Evolutionary conservation across 2,797 vertebrate genomes (phyloP), one percentile per base, ranked within the genome.

Genomic region (Pangasius krempfi): DNA sequence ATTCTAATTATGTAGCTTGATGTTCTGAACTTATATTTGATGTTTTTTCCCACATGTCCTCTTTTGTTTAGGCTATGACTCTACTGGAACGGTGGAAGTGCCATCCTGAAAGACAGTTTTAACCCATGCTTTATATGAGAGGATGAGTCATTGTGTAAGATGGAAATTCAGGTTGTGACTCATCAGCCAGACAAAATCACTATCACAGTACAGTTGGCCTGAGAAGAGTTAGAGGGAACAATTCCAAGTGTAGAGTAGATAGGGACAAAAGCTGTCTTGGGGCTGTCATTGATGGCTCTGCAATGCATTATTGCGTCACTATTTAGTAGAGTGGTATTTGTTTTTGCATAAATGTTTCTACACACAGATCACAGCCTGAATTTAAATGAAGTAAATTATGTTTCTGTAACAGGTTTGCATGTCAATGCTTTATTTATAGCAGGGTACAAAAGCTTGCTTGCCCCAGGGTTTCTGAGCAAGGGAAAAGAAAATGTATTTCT

Each of bases 131-230:
- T 72, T 83, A 73, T 50, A 44, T 80, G 44, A 79, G 20, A 66
- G 64, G 13, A 73, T 84, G 80, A 73, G 68, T 64, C 87, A 88
- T 84, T 62, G 76, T 76, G 50, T 40, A 73, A 68, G 62, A 73
- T 88, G n/a, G 52, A 83, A 87, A 83, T 88, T 88, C 87, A 75
- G 80, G 40, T 62, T 75, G 33, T 88, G 80, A 88, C 54, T 88
- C 87, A 88, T 88, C 37, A 64, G 25, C 6, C 37, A 62, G 60
- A 62, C 33, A 54, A 82, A 84, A 68, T 40, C 10, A 44, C 27
- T 30, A 60, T 75, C 33, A 30, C 47, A 9, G 44, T 33, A 70
- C 25, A 25, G 2, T 10, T 75, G 25, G 70, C 84, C 18, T 22
- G 27, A 6, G 62, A 33, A 22, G 10, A 20, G 82, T 50, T 47